Evolutionary conservation across 2,888 invertebrate genomes (phyloP).

Genomic region (Pristionchus mayeri): DNA sequence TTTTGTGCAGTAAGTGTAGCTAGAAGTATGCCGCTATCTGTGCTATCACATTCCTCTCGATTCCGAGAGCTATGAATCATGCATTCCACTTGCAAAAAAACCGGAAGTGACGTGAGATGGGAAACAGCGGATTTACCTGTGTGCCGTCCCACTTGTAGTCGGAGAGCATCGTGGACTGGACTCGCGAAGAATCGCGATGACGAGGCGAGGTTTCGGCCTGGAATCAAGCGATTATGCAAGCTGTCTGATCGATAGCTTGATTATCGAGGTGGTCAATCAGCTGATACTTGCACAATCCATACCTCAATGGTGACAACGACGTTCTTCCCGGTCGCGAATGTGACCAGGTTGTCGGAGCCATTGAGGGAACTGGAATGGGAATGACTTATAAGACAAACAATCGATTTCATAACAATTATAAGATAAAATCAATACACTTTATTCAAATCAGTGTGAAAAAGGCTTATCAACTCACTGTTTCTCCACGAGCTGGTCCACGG

Average conservation of each 20-base stretch:
- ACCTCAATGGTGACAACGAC: constrained; percentile 58
- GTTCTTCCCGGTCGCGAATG: constrained; percentile 67
- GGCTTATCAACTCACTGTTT: constrained; percentile 25
- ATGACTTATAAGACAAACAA: background rate
- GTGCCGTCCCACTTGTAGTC: constrained; percentile 70
- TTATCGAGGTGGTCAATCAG: background rate
- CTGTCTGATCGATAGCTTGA: background rate
- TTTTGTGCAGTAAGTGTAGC: background rate
- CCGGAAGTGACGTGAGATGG: constrained; percentile 4
- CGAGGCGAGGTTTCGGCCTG: constrained; percentile 55
- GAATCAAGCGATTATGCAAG: background rate
- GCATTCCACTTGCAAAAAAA: background rate
- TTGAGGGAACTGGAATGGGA: constrained; percentile 63
- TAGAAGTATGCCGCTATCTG: background rate
- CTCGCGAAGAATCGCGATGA: constrained; percentile 70
- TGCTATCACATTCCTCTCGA: background rate
- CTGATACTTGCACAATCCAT: no score
- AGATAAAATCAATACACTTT: background rate
- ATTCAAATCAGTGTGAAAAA: background rate
- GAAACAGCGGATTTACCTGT: background rate
- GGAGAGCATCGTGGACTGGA: constrained; percentile 64
- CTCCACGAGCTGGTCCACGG: constrained; percentile 45
- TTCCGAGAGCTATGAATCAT: background rate
- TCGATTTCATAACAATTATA: background rate
- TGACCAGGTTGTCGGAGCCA: constrained; percentile 58